These are phyloP conservation scores for Leptobrachium leishanense DNA, from an alignment of 2,113 vertebrate species.

Conservation along the genomic window DNA sequence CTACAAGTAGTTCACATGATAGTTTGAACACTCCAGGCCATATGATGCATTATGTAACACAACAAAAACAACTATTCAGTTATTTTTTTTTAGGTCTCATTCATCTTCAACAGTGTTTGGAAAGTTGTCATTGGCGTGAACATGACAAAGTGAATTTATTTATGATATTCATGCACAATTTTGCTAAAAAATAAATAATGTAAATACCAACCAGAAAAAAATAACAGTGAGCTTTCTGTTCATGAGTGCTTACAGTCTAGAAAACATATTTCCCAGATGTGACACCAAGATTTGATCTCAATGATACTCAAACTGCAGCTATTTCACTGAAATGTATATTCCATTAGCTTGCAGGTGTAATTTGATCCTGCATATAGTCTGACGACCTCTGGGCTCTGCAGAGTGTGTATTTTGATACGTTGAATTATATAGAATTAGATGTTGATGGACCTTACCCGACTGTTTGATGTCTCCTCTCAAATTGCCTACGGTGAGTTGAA, in stretches of 20 bases:
- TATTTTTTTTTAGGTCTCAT: too few species aligned
- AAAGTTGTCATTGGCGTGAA: too few species aligned
- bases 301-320: slow-evolving; percentile 14
- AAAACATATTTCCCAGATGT: too few species aligned
- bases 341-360: slow-evolving; percentile 42
- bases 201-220: background rate
- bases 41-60: too few species aligned
- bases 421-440: slow-evolving; percentile 48
- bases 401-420: slow-evolving; percentile 42
- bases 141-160: too few species aligned
- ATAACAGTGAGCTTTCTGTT: background rate
- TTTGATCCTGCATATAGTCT: slow-evolving; percentile 37
- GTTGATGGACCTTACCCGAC: slow-evolving; percentile 39
- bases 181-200: too few species aligned
- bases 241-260: background rate
- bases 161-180: too few species aligned
- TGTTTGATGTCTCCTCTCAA: slow-evolving; percentile 48
- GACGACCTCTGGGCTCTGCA: slow-evolving; percentile 30
- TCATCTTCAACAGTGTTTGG: too few species aligned
- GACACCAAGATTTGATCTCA: slow-evolving; percentile 22
- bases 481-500: slow-evolving; percentile 44
- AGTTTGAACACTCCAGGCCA: too few species aligned
- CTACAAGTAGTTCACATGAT: too few species aligned
- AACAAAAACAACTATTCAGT: too few species aligned
- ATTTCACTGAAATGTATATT: slow-evolving; percentile 36